Evolutionary conservation across 2,888 invertebrate species (phyloP), one percentile per base, ranked within the genome.

Genomic region (Neocrepidodera transversa): DNA sequence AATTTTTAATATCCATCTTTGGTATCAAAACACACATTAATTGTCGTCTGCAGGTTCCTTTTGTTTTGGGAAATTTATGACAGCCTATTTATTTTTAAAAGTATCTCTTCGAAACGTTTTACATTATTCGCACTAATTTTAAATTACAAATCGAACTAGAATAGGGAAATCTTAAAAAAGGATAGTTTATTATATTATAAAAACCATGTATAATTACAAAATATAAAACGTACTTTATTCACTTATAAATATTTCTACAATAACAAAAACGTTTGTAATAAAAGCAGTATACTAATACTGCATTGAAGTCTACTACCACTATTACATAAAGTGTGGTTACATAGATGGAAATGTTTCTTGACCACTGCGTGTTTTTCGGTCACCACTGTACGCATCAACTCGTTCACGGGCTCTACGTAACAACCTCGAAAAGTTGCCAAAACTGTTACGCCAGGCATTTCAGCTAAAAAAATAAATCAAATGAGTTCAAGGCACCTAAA

Each of bases 391-490:
- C 20, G 45, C 42, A 64, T 32, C 8, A 65, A 38, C 45, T 67
- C 66, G 1, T 47, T 13, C 18, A 58, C 54, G 2, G 63, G 40
- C 14, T 57, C 49, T 2, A 40, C 42, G 5, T 54, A 62, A 32
- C 70, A 70, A 17, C 68, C 70, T 30, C 70, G 62, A 11, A 66
- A 61, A 4, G 67, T 65, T 7, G 70, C 70, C 49, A 63, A 35
- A 13, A 70, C 70, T 30, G 32, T 65, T 7, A 63, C 63, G 10
- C 66, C 68, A 6, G 70, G 68, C 66, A 68, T 68, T 38, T 63
- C 59, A 53, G 70, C 70, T 70, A 42, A 49, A 67, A 67, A 47
- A 13, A 38, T 20, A 35, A 7, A 35, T 35, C 18, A 35, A 23
- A 35, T 45, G 23, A 13, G 20, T 2, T 8, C 11, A 26, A 28